Percentiles rank a stretch among this genome's conserved stretches.
phyloP scores from a whole-genome alignment of 1,140 invertebrate genomes.

The Pantala flavescens region DNA sequence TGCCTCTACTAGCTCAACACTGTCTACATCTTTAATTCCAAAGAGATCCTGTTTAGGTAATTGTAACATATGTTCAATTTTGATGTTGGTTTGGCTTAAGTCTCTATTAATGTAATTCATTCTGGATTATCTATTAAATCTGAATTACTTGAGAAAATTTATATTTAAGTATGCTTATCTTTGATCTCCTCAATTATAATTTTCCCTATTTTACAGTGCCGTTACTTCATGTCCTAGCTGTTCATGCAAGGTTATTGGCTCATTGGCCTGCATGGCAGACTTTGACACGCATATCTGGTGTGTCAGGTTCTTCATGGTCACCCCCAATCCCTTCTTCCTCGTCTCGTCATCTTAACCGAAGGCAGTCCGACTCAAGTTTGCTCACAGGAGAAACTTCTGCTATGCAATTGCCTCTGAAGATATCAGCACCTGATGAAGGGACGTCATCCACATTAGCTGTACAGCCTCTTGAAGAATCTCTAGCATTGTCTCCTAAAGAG shows the following conservation, averaged over 20 bases:
- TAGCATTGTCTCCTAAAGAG: slow-evolving; percentile 38
- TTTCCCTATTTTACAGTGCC: slow-evolving; percentile 56
- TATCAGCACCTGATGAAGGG: not conserved
- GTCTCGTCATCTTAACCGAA: not conserved
- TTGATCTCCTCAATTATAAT: too few species aligned
- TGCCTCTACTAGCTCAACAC: slow-evolving; percentile 27
- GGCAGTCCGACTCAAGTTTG: not conserved
- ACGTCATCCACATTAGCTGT: slow-evolving; percentile 14
- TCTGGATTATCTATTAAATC: too few species aligned
- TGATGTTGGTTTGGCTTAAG: too few species aligned
- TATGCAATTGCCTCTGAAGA: not conserved
- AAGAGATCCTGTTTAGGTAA: slow-evolving; percentile 80
- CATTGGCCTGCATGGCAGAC: slow-evolving; percentile 53
- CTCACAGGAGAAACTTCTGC: not conserved
- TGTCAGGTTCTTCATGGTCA: slow-evolving; percentile 31
- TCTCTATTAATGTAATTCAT: too few species aligned
- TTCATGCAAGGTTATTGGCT: slow-evolving; percentile 64
- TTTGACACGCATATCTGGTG: slow-evolving; percentile 50
- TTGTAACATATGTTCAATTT: slow-evolving; percentile 25
- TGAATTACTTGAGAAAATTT: too few species aligned
- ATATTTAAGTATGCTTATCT: too few species aligned
- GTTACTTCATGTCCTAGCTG: slow-evolving; percentile 73
- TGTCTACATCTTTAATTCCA: slow-evolving; percentile 50
- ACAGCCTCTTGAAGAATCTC: slow-evolving; percentile 29
- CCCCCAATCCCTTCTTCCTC: slow-evolving; percentile 17